Evolutionary conservation across 2,113 vertebrate species (phyloP).

Genomic region (Anas platyrhynchos): DNA sequence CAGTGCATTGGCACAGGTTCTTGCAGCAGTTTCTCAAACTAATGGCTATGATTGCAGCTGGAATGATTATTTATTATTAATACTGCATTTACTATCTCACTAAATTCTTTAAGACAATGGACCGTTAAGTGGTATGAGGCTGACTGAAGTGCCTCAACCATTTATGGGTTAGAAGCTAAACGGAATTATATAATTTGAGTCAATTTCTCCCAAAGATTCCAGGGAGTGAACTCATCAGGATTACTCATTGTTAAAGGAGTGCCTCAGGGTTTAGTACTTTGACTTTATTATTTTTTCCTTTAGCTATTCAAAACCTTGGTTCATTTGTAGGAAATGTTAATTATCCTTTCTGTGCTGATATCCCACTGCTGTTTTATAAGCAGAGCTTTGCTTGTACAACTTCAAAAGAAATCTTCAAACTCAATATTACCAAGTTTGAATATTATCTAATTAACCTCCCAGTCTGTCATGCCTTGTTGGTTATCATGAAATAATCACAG

Average conservation of each 20-base stretch:
- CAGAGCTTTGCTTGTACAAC: constrained; percentile 67
- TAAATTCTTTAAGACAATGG: constrained; percentile 59
- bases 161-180: constrained; percentile 66
- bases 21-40: constrained; percentile 28
- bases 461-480: constrained; percentile 73
- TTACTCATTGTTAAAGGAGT: constrained; percentile 75
- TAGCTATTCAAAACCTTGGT: constrained; percentile 70
- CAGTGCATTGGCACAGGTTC: not conserved
- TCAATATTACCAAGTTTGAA: constrained; percentile 73
- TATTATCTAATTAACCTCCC: constrained; percentile 81
- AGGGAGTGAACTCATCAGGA: constrained; percentile 70
- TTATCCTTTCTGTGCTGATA: constrained; percentile 70
- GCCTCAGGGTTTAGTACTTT: constrained; percentile 73
- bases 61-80: constrained; percentile 64
- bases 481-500: constrained; percentile 78
- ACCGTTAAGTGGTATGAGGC: not conserved
- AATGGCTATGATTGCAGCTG: not conserved
- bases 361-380: constrained; percentile 68
- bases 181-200: constrained; percentile 65
- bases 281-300: constrained; percentile 71
- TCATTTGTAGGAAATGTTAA: constrained; percentile 73
- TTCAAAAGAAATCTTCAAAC: constrained; percentile 77
- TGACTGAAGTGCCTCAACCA: constrained; percentile 52
- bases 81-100: constrained; percentile 30
- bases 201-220: constrained; percentile 71